Base-by-base conservation (phyloP, 2,113 vertebrate genomes). In the Epinephelus moara region DNA sequence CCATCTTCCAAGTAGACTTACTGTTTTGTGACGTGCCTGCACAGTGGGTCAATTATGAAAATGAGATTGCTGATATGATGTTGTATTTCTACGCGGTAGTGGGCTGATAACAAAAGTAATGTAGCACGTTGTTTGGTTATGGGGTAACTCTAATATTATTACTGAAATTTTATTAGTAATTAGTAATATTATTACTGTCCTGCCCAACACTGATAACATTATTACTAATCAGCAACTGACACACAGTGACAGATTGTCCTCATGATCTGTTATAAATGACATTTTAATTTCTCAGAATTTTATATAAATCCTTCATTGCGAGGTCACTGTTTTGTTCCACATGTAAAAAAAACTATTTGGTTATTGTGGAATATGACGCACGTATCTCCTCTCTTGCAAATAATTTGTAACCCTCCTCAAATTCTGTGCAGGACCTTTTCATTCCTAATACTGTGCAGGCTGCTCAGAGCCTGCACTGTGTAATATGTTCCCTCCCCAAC, bases 401-500 rank as follows among this genome's bases (percentile, higher is more conserved):
- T 25, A 27, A 5, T n/a, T 15, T 27, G 4, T 15, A 56, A 18
- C 27, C 23, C 67, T 61, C 37, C 33, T 49, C 33, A 23, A 49
- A 85, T 70, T 47, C 14, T 67, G 30, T 45, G 57, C 42, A 15
- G 57, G 62, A 40, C 13, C 61, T 63, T 78, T 75, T 7, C 49
- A 30, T 64, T 86, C 21, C 53, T 61, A 12, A 71, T 64, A 2
- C 23, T 56, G 49, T 81, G 52, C 72, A 72, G 70, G 25, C 55
- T n/a, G 68, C 23, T 45, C 27, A 5, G 37, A 73, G 49, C 21
- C 30, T 56, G 59, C 57, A 33, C 19, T 19, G 37, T 57, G 30
- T 73, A 57, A 55, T 70, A 7, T 12, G 13, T 63, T 57, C 76
- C 84, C 85, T 80, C 78, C 63, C 30, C 72, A 57, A 30, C 30